Base-by-base conservation (phyloP, 2,113 vertebrate genomes). In the Odocoileus hemionus region DNA sequence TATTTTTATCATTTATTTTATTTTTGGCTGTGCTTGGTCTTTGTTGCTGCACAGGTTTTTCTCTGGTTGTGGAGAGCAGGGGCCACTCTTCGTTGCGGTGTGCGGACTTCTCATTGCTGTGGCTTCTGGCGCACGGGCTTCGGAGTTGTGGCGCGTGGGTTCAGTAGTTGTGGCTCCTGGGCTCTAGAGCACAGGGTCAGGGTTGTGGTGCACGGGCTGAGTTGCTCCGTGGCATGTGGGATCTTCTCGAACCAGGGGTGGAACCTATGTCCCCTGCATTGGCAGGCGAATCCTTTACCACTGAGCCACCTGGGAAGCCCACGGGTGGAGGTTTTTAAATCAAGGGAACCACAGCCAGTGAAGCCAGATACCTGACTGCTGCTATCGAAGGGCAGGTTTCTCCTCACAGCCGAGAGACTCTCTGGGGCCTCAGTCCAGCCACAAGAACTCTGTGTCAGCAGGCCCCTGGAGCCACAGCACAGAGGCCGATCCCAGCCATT, bases 311-410 rank as follows among this genome's bases (percentile, higher is more conserved):
- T 39, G 36, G 70, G 36, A 74, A 74, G 39, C 70, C 23, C 70
- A 76, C 14, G 39, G 39, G 39, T 26, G 0, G 0, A 84, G 47
- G 84, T 28, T 33, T 91, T 91, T 12, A 84, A 60, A 70, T 86
- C 91, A 60, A 17, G 17, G 12, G 78, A 85, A 70, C 43, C 50
- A 10, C 15, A 45, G 57, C 97, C 97, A 95, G 70, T 95, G 58
- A 61, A 84, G 89, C 4, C 6, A 57, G 83, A 50, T 0, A 0
- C 54, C 5, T 3, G 0, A 3, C 76, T 45, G 58, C 82, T 60
- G 50, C 67, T 78, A 36, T 28, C 61, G 67, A 21, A 11, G 13
- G 90, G 39, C 47, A 45, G 70, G 23, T 47, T 87, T 70, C 91
- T 43, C 15, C 45, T 76, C 52, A 25, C 43, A 55, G 50, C 45